Evolutionary conservation across 2,888 invertebrate genomes (phyloP).

Genomic region (Acheta domesticus): DNA sequence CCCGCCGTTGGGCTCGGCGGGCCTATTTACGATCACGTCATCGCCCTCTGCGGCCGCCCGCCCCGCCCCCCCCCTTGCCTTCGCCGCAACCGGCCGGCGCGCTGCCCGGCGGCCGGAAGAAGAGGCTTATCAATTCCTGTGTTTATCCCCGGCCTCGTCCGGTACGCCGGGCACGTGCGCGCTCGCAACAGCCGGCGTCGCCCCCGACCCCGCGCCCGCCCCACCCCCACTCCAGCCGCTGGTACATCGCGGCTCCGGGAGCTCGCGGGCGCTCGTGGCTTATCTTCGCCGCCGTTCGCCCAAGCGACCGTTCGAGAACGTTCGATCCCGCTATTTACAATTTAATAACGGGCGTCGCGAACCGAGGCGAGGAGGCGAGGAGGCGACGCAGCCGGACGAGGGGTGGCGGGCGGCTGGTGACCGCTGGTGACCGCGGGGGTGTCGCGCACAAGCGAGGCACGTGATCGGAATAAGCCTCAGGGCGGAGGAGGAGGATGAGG

Average conservation of each 20-base stretch:
- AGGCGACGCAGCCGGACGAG: not conserved
- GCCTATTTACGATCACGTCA: constrained; percentile 8
- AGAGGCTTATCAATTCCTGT: constrained; percentile 9
- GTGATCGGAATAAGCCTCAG: no score
- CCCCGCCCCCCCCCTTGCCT: not conserved
- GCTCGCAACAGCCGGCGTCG: not conserved
- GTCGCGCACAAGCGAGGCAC: no score
- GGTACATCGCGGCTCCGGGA: not conserved
- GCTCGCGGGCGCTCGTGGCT: not conserved
- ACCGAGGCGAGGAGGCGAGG: not conserved
- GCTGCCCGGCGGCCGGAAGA: not conserved
- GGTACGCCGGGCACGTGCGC: not conserved
- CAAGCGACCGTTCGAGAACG: not conserved
- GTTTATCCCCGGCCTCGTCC: not conserved
- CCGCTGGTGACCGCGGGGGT: not conserved
- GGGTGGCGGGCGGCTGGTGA: not conserved
- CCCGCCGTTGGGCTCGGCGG: not conserved
- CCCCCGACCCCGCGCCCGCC: not conserved
- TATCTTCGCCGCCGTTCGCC: not conserved
- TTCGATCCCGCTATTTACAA: not conserved
- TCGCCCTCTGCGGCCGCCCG: not conserved
- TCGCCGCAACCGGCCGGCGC: not conserved
- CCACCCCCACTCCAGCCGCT: not conserved
- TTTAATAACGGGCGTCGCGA: not conserved
- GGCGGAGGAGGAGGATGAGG: no score